phyloP scores from a whole-genome alignment of 2,888 invertebrate genomes.

The Clitarchus hookeri region DNA sequence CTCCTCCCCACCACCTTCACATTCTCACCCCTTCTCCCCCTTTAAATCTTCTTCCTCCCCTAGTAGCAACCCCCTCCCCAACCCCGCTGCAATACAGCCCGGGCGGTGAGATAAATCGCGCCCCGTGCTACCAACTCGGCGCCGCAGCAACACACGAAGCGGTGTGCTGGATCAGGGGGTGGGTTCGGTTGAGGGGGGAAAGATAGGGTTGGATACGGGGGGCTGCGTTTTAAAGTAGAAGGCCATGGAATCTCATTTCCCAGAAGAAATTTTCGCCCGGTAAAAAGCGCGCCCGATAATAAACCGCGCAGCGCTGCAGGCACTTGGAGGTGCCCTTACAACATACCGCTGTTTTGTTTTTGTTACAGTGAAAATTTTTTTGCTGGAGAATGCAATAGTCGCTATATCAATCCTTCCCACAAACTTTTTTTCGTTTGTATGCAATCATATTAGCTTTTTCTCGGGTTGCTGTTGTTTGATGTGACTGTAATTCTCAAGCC shows the following conservation, averaged over 20 bases:
- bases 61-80: background rate
- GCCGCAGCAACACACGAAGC: constrained; percentile 7
- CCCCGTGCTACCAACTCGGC: background rate
- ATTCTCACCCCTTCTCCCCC: background rate
- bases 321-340: too few species aligned
- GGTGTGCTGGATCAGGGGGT: background rate
- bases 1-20: background rate
- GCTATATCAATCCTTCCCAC: too few species aligned
- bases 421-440: too few species aligned
- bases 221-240: background rate
- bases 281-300: too few species aligned
- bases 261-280: background rate
- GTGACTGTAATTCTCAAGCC: too few species aligned
- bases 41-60: background rate
- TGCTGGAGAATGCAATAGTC: too few species aligned
- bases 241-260: background rate
- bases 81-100: background rate
- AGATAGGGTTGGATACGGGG: background rate
- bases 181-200: background rate
- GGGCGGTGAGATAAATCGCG: background rate
- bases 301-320: too few species aligned
- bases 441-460: too few species aligned
- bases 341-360: too few species aligned
- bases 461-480: too few species aligned
- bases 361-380: too few species aligned